phyloP scores from a whole-genome alignment of 2,888 invertebrate genomes.

The Callinectes sapidus region DNA sequence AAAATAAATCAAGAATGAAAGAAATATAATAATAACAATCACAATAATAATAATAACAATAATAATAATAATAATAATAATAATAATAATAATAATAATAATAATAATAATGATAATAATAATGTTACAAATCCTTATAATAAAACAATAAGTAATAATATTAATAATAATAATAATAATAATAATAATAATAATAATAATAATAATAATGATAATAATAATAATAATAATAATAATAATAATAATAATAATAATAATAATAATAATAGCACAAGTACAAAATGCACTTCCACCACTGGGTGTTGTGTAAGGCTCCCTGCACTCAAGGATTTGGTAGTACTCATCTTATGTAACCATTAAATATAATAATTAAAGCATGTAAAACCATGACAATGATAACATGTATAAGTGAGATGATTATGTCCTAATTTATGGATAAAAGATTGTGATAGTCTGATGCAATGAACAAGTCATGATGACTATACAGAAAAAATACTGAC shows the following conservation, averaged over 20 bases:
- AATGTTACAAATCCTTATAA: neutral
- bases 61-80: neutral
- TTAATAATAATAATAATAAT: neutral
- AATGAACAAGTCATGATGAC: slow-evolving; percentile 36
- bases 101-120: slow-evolving; percentile 11
- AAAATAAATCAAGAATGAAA: neutral
- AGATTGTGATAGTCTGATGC: slow-evolving; percentile 12
- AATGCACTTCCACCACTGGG: neutral
- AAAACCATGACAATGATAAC: slow-evolving; percentile 24
- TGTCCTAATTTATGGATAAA: slow-evolving; percentile 18
- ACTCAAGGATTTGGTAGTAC: neutral
- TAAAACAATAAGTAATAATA: neutral
- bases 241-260: neutral
- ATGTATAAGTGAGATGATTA: slow-evolving; percentile 24
- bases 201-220: neutral
- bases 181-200: slow-evolving; percentile 19
- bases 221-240: neutral
- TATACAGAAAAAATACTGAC: slow-evolving; percentile 44
- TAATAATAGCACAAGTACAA: neutral
- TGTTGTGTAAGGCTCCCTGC: slow-evolving; percentile 16
- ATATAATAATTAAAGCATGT: slow-evolving; percentile 10
- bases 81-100: slow-evolving; percentile 4
- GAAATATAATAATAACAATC: neutral
- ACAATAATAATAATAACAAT: slow-evolving; percentile 8
- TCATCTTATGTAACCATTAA: neutral